Evolutionary conservation across 2,113 vertebrate genomes (phyloP).

Genomic region (Spheniscus mendiculus): DNA sequence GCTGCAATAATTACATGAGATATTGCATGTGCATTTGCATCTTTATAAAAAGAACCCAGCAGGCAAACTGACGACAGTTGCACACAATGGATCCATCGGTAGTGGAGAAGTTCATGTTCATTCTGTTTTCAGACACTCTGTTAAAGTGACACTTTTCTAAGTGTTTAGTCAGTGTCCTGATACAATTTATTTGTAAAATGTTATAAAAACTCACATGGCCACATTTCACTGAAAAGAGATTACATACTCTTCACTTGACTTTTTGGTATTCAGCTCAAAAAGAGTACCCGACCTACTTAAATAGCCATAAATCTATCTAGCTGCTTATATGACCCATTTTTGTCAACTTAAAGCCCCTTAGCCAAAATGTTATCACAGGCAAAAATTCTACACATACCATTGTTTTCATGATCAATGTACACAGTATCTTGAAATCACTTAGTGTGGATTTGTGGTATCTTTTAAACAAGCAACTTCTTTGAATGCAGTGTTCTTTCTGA

Average conservation of each 20-base stretch:
- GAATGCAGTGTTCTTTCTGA: not conserved
- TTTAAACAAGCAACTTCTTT: not conserved
- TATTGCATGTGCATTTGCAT: not conserved
- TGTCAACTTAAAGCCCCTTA: not conserved
- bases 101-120: not conserved
- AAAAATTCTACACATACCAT: not conserved
- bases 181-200: not conserved
- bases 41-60: not conserved
- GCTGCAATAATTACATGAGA: not conserved
- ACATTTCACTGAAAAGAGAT: not conserved
- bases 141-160: not conserved
- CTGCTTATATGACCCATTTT: not conserved
- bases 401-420: not conserved
- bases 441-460: not conserved
- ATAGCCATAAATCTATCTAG: not conserved
- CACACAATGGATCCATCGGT: rapidly evolving
- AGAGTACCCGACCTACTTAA: not conserved
- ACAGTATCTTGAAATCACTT: not conserved
- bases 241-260: not conserved
- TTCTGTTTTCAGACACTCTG: not conserved
- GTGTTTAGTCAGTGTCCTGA: not conserved
- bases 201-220: not conserved
- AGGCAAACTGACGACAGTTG: not conserved
- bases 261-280: not conserved
- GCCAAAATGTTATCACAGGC: not conserved